phyloP scores from a whole-genome alignment of 2,113 vertebrate genomes.

The Esox niger region DNA sequence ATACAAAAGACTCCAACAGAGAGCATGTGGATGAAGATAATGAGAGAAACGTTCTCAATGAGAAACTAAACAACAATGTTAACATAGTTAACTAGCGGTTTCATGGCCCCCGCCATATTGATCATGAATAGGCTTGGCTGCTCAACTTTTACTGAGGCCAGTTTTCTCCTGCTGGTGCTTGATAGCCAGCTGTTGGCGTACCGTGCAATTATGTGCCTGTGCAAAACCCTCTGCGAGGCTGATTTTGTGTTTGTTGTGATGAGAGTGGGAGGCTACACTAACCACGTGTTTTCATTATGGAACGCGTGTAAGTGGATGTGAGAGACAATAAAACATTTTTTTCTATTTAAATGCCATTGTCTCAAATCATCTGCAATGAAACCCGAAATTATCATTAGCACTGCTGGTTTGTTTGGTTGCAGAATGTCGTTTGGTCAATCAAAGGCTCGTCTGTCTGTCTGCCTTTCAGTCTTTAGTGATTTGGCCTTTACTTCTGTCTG shows the following conservation, averaged over 20 bases:
- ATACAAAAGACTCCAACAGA: slow-evolving; percentile 46
- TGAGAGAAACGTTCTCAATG: slow-evolving; percentile 49
- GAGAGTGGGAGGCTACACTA: slow-evolving; percentile 48
- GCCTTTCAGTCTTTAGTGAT: slow-evolving; percentile 42
- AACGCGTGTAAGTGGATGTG: slow-evolving; percentile 55
- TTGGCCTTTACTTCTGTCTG: slow-evolving; percentile 19
- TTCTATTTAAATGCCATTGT: slow-evolving; percentile 66
- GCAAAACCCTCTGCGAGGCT: slow-evolving; percentile 14
- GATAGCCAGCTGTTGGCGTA: slow-evolving; percentile 58
- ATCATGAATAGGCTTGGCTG: slow-evolving; percentile 54
- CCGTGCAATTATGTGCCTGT: slow-evolving; percentile 50
- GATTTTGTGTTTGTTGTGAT: slow-evolving; percentile 48
- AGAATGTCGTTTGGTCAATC: slow-evolving; percentile 43
- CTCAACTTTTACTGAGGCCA: slow-evolving; percentile 47
- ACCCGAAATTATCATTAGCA: slow-evolving; percentile 70
- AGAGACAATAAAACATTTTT: too few relatives aligned
- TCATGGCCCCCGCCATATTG: slow-evolving; percentile 52
- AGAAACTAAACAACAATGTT: slow-evolving; percentile 54
- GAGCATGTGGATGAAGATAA: slow-evolving; percentile 15
- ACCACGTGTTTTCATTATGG: slow-evolving; percentile 59
- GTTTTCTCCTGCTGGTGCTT: slow-evolving; percentile 54
- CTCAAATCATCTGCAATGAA: slow-evolving; percentile 62
- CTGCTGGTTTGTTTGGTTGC: slow-evolving; percentile 55
- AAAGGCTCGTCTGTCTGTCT: too few relatives aligned
- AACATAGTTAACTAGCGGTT: slow-evolving; percentile 47